Evolutionary conservation across 2,888 invertebrate genomes (phyloP).

Genomic region (Lycophotia porphyrea): DNA sequence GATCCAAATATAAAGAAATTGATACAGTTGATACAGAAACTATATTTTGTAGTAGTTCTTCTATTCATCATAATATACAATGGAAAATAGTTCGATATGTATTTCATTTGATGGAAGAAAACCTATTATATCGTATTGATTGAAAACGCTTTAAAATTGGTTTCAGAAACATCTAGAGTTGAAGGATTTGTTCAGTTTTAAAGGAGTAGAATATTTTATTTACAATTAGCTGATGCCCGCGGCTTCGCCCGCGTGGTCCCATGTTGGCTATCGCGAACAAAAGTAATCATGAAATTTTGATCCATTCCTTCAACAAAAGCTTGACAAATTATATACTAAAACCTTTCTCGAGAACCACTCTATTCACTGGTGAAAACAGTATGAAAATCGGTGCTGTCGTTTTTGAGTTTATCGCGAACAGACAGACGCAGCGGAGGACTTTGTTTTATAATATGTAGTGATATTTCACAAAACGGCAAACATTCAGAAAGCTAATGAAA

Average conservation of each 20-base stretch:
- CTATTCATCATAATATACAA: background rate
- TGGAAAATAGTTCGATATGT: background rate
- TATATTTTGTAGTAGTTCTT: background rate
- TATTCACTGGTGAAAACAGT: no score
- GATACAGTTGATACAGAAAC: background rate
- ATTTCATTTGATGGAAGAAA: conserved; percentile 5
- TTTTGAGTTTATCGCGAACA: no score
- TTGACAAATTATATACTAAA: no score
- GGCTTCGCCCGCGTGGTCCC: no score
- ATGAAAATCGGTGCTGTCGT: no score
- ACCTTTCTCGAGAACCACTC: no score
- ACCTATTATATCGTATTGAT: background rate
- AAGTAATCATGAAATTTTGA: no score
- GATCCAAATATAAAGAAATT: conserved; percentile 6
- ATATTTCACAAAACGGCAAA: conserved; percentile 63
- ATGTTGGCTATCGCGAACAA: no score
- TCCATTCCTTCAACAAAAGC: no score
- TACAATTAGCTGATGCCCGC: no score
- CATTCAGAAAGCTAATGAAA: conserved; percentile 66
- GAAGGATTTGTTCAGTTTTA: conserved; percentile 5
- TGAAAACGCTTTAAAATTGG: background rate
- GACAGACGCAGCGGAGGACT: no score
- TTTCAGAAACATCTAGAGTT: background rate
- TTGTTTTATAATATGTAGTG: no score
- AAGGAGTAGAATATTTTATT: conserved; percentile 38